These are phyloP conservation scores for Zosterops japonicus DNA, from an alignment of 2,113 vertebrate species.

Conservation along the genomic window DNA sequence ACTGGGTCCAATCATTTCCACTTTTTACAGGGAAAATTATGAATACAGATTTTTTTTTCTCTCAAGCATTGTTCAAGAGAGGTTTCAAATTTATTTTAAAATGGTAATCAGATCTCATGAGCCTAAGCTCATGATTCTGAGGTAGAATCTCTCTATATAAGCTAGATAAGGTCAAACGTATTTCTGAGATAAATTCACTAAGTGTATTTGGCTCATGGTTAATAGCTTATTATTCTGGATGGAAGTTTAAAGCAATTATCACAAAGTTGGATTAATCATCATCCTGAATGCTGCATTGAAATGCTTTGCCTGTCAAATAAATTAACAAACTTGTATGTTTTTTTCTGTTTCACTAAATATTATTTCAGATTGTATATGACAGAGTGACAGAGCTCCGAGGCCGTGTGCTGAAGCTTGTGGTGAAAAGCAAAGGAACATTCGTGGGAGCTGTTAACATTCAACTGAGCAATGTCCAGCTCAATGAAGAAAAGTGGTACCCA, in stretches of 20 bases:
- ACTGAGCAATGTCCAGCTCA: constrained; percentile 70
- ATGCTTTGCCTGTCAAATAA: neutral
- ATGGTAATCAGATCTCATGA: neutral
- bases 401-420: constrained; percentile 78
- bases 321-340: neutral
- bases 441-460: constrained; percentile 80
- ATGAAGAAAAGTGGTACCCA: constrained; percentile 81
- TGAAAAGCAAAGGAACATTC: constrained; percentile 81
- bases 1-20: neutral
- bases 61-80: neutral
- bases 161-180: neutral
- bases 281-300: neutral
- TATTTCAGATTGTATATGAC: constrained; percentile 78
- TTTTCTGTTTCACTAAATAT: neutral
- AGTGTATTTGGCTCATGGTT: neutral
- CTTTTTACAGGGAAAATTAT: neutral
- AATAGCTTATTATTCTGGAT: neutral
- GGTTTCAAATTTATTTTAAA: neutral
- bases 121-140: neutral
- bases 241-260: neutral
- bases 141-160: neutral
- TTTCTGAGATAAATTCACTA: neutral
- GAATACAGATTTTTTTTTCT: neutral
- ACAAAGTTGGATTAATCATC: neutral
- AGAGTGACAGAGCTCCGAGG: constrained; percentile 70